Conservation (phyloP, 2,888 invertebrate species). For the Agelastica alni region DNA sequence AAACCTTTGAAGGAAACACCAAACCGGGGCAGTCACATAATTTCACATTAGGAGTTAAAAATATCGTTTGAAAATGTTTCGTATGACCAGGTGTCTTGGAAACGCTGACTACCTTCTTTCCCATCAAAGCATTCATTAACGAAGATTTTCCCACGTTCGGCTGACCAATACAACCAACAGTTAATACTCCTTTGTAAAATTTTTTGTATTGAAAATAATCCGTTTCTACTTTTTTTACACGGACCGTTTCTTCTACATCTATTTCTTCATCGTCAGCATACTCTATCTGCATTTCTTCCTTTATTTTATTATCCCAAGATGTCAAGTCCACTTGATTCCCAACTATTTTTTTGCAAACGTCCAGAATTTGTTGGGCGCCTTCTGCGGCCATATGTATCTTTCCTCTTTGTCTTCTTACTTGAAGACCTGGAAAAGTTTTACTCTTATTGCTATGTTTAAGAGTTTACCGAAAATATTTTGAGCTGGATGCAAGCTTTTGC, state of each 20-base stretch:
- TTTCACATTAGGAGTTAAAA: constrained; percentile 79
- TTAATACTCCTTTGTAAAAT: constrained; percentile 76
- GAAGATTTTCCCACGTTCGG: constrained; percentile 97
- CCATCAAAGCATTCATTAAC: constrained; percentile 90
- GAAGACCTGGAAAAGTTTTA: constrained; percentile 57
- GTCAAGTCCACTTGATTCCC: constrained; percentile 73
- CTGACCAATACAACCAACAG: constrained; percentile 80
- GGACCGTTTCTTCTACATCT: constrained; percentile 56
- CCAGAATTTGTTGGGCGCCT: constrained; percentile 78
- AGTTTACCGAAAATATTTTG: too few species aligned
- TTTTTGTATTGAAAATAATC: constrained; percentile 68
- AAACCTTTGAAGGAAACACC: constrained; percentile 88
- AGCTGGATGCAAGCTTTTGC: too few species aligned
- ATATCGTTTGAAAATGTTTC: constrained; percentile 96
- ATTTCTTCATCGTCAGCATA: constrained; percentile 60
- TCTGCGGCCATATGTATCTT: constrained; percentile 77
- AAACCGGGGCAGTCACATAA: constrained; percentile 95
- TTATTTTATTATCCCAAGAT: constrained; percentile 84
- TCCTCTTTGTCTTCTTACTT: constrained; percentile 67
- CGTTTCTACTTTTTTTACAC: constrained; percentile 62
- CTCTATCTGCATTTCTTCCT: constrained; percentile 70
- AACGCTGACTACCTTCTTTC: constrained; percentile 90
- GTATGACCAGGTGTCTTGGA: constrained; percentile 94
- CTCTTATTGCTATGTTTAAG: too few species aligned
- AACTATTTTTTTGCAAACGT: constrained; percentile 78